Conservation (phyloP, 1,140 invertebrate species). For the Cyclina sinensis region DNA sequence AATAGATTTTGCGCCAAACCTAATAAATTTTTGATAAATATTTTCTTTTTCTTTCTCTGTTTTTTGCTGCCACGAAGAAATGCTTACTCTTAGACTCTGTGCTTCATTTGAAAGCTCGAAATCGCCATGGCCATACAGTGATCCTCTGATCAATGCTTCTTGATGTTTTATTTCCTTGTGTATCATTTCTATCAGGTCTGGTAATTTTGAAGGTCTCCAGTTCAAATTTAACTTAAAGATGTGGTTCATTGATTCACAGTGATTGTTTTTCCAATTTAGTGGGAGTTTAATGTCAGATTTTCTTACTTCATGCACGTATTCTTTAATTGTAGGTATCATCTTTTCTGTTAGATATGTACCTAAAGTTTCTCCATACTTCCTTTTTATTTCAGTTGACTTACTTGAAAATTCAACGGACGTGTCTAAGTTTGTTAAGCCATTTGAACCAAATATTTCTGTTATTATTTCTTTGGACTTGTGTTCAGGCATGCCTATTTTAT, state of each 20-base stretch:
- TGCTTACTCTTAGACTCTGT: background rate
- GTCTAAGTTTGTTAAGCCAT: constrained; percentile 11
- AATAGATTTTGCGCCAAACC: background rate
- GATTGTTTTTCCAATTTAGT: constrained; percentile 49
- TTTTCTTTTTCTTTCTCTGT: constrained; percentile 23
- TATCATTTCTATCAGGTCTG: constrained; percentile 43
- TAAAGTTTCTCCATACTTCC: background rate
- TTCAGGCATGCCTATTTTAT: constrained; percentile 35
- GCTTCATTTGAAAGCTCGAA: background rate
- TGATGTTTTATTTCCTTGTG: constrained; percentile 25
- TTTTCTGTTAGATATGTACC: constrained; percentile 3
- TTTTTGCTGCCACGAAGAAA: constrained; percentile 31
- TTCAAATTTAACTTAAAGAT: constrained; percentile 41
- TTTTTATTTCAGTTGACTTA: background rate
- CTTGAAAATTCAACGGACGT: background rate
- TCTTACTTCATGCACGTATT: background rate
- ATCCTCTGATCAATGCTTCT: background rate
- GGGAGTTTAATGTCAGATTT: background rate
- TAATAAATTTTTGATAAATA: background rate
- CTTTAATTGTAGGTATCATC: constrained; percentile 4
- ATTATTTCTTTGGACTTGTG: constrained; percentile 33
- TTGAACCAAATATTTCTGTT: constrained; percentile 20
- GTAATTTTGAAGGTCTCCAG: constrained; percentile 54
- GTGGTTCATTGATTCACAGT: constrained; percentile 52
- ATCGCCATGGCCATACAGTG: constrained; percentile 48